These are phyloP conservation scores for Nesogale talazaci DNA, from an alignment of 2,113 vertebrate species.

Conservation along the genomic window DNA sequence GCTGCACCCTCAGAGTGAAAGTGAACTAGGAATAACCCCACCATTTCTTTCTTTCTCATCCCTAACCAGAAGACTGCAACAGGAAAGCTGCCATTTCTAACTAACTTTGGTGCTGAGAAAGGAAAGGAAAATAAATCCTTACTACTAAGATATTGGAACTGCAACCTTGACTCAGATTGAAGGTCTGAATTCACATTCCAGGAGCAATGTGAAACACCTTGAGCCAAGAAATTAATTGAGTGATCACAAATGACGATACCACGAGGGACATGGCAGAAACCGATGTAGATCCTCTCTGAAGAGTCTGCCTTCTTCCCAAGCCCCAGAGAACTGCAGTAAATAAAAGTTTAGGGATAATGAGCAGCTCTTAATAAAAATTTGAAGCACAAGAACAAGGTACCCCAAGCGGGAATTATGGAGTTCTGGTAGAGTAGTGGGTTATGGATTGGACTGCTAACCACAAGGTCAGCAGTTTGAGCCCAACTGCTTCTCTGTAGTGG, in stretches of 20 bases:
- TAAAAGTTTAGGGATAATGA: slow-evolving; percentile 38
- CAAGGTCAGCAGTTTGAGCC: too few relatives aligned
- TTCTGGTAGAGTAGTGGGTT: too few relatives aligned
- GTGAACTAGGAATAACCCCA: slow-evolving; percentile 10
- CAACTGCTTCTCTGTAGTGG: too few relatives aligned
- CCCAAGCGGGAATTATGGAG: not conserved
- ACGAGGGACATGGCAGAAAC: slow-evolving; percentile 11
- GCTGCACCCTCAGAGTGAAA: not conserved
- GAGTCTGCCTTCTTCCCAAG: not conserved
- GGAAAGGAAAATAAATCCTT: slow-evolving; percentile 14
- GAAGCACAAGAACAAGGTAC: slow-evolving; percentile 9
- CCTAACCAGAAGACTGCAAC: not conserved
- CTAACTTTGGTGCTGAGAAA: not conserved
- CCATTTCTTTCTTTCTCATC: not conserved
- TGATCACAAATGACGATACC: not conserved
- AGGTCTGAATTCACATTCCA: slow-evolving; percentile 3
- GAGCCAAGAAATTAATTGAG: slow-evolving; percentile 51
- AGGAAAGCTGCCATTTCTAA: slow-evolving; percentile 1
- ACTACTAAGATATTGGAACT: not conserved
- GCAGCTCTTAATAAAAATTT: slow-evolving; percentile 15
- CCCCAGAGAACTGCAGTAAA: not conserved
- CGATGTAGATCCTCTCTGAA: not conserved
- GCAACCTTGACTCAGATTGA: slow-evolving; percentile 24
- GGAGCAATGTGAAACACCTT: slow-evolving; percentile 7
- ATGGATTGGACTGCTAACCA: too few relatives aligned